These are phyloP conservation scores for Gymnodraco acuticeps DNA, from an alignment of 2,797 vertebrate genomes.

Conservation along the genomic window DNA sequence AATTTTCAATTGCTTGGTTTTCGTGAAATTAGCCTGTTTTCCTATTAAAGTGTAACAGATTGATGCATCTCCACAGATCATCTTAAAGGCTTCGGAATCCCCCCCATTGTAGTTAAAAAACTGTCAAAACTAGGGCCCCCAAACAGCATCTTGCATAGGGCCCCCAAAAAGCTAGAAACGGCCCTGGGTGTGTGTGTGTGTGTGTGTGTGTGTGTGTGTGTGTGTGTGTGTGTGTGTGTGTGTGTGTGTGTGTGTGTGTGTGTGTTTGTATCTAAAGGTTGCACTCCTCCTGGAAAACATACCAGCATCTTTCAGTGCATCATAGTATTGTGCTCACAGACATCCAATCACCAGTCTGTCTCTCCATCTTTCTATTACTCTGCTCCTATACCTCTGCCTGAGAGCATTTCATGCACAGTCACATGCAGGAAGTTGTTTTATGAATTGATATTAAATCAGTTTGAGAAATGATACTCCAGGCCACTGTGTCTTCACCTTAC, in stretches of 20 bases:
- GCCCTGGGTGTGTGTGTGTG: neutral
- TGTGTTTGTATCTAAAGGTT: neutral
- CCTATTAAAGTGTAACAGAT: too few species aligned
- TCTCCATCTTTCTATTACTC: neutral
- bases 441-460: too few species aligned
- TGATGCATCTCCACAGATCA: too few species aligned
- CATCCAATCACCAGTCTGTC: slow-evolving; percentile 21
- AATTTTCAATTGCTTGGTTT: too few species aligned
- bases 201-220: neutral
- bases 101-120: too few species aligned
- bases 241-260: neutral
- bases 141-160: too few species aligned
- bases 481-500: too few species aligned
- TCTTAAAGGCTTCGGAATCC: too few species aligned
- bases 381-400: neutral
- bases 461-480: too few species aligned
- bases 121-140: too few species aligned
- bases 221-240: neutral
- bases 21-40: too few species aligned
- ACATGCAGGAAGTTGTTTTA: neutral
- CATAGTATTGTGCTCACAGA: slow-evolving; percentile 25
- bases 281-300: slow-evolving; percentile 14
- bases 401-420: slow-evolving; percentile 1
- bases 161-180: too few species aligned
- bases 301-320: slow-evolving; percentile 19